Evolutionary conservation across 2,113 vertebrate species (phyloP), one percentile per base, ranked within the genome.

Genomic region (Chamaea fasciata): DNA sequence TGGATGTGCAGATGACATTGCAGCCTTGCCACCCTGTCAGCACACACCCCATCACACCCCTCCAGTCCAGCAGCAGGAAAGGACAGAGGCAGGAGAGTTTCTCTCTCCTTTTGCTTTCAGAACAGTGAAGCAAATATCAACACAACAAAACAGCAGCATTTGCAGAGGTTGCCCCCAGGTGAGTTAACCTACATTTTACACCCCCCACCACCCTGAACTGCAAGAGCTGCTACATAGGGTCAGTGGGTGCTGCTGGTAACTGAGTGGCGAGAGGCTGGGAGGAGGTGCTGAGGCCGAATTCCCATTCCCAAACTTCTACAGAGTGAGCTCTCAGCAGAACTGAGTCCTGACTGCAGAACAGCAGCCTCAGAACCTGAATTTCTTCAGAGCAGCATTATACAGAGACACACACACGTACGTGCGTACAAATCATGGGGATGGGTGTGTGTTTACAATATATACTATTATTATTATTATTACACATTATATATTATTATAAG

Each of bases 201-300:
- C 13, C 16, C 49, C 35, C 1, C 63, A 39, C 16, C 31, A 21
- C 15, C 65, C 1, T 20, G n/a, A 84, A 30, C 56, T 31, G 31
- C 50, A 9, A 35, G 57, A 75, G 82, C 56, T 73, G 55, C 63
- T 39, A 9, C 28, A 4, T 0, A 18, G 69, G 56, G 80, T 60
- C 56, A 47, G 10, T 0, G 0, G 26, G 23, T 8, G 27, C 75
- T 78, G 39, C 0, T 30, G 30, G 13, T 26, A 60, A 80, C 1
- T 26, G 69, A 39, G 42, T 9, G 0, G 28, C 5, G 23, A 68
- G 63, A 71, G 52, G 50, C 59, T 46, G 42, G 3, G 52, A 71
- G 50, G 37, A 63, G 53, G 24, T 52, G n/a, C 49, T 30, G 55
- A 55, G 73, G 31, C 50, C 8, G 0, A 83, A 35, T 24, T 39